Evolutionary conservation across 2,113 vertebrate species (phyloP).

Genomic region (Antechinus flavipes): DNA sequence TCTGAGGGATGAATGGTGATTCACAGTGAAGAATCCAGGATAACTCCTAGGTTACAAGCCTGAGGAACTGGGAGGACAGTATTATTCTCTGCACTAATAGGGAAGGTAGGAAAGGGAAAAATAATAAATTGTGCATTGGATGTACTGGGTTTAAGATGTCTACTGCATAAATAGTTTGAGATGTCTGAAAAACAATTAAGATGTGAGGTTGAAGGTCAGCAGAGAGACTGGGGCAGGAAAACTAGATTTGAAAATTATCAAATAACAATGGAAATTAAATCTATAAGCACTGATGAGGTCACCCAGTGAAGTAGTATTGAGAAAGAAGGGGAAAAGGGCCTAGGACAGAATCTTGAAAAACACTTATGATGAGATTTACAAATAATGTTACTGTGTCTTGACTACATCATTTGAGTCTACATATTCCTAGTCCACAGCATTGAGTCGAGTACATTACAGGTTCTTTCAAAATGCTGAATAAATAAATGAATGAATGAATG

Average conservation of each 20-base stretch:
- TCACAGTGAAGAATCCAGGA: no score
- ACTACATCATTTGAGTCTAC: neutral
- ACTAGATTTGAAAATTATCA: neutral
- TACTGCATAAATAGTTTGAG: neutral
- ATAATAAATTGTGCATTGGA: neutral
- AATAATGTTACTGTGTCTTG: neutral
- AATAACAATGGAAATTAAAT: neutral
- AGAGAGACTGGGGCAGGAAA: neutral
- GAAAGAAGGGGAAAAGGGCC: neutral
- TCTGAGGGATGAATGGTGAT: no score
- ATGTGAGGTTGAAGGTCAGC: neutral
- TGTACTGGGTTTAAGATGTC: neutral
- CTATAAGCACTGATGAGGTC: neutral
- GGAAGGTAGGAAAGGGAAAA: neutral
- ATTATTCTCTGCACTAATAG: no score
- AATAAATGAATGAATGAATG: neutral
- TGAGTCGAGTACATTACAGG: neutral
- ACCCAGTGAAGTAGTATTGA: neutral
- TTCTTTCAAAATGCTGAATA: neutral
- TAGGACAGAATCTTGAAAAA: neutral
- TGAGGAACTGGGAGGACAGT: no score
- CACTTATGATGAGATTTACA: neutral
- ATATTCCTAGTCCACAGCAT: neutral
- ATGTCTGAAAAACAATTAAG: neutral
- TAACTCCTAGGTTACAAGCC: no score